Evolutionary conservation across 2,113 vertebrate species (phyloP).

Genomic region (Channa argus): DNA sequence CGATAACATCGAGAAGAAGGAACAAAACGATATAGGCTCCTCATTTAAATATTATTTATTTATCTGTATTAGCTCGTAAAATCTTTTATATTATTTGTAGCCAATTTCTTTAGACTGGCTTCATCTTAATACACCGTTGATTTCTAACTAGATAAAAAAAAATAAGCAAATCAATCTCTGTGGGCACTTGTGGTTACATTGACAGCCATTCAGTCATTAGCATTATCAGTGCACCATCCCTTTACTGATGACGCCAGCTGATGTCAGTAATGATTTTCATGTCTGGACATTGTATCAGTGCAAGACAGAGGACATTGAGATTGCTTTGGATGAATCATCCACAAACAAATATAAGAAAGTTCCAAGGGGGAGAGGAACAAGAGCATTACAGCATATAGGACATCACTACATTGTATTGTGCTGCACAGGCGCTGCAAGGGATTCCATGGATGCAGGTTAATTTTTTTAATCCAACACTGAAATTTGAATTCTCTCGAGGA

Average conservation of each 20-base stretch:
- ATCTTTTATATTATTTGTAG: too few species aligned
- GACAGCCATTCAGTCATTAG: slow-evolving; percentile 13
- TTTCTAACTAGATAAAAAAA: slow-evolving; percentile 20
- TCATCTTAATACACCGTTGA: not conserved
- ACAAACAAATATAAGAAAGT: slow-evolving; percentile 9
- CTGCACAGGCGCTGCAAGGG: slow-evolving; percentile 40
- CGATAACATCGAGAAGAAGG: too few species aligned
- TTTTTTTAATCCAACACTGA: slow-evolving; percentile 35
- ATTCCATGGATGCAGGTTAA: slow-evolving; percentile 53
- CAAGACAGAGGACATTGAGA: slow-evolving; percentile 19
- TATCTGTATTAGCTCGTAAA: too few species aligned
- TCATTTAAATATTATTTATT: too few species aligned
- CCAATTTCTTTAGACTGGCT: not conserved
- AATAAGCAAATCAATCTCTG: slow-evolving; percentile 10
- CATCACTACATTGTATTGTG: slow-evolving; percentile 23
- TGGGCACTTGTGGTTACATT: slow-evolving; percentile 4
- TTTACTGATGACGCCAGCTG: slow-evolving; percentile 11
- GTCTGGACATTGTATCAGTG: slow-evolving; percentile 17
- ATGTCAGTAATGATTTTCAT: slow-evolving; percentile 17
- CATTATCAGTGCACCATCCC: slow-evolving; percentile 3
- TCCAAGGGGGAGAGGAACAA: not conserved
- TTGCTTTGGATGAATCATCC: not conserved
- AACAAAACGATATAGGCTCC: too few species aligned
- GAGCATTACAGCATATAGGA: slow-evolving; percentile 22
- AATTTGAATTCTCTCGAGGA: slow-evolving; percentile 32